Evolutionary conservation across 1,140 invertebrate genomes (phyloP), one percentile per base, ranked within the genome.

Genomic region (Spodoptera frugiperda): DNA sequence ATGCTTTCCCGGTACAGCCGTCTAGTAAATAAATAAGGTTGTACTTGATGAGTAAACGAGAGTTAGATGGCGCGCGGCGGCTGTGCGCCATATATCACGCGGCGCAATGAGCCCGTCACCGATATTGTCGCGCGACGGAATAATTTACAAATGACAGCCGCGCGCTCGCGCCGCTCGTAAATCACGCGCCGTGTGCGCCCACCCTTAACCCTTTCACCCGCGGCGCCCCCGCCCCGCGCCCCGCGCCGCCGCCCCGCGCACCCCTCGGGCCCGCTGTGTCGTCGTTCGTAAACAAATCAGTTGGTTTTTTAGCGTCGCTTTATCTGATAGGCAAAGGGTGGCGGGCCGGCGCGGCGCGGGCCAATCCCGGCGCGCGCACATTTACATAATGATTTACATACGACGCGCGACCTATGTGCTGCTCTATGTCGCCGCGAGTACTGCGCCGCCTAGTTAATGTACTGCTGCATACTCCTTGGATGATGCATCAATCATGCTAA

Each of bases 61-160:
- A 46, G 14, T 9, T 44, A 21, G 6, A 8, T 14, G 19, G 48
- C 10, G 25, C 1, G 12, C 51, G 65, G 49, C 57, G 57, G 71
- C 14, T 55, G 55, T 11, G 82, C 78, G 77, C 74, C 83, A 82
- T 87, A 78, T 81, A 86, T 89, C 87, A 86, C 84, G 71, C 73
- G 71, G 76, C 70, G 83, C 81, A 89, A 88, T 89, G 84, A 86
- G 84, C 70, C 81, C 83, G 84, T 83, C 81, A 82, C 80, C 80
- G 78, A 77, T 72, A 82, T 83, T 79, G 78, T 77, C 70, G 78
- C 79, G 79, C 72, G 76, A 57, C 80, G 77, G 65, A 51, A 77
- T 74, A 65, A 84, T 82, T 81, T 80, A 74, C 81, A 78, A 80
- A 76, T 63, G 76, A 67, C 63, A 70, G 33, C 51, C 17, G 25